phyloP scores from a whole-genome alignment of 2,888 invertebrate genomes.

The Elysia crispata region DNA sequence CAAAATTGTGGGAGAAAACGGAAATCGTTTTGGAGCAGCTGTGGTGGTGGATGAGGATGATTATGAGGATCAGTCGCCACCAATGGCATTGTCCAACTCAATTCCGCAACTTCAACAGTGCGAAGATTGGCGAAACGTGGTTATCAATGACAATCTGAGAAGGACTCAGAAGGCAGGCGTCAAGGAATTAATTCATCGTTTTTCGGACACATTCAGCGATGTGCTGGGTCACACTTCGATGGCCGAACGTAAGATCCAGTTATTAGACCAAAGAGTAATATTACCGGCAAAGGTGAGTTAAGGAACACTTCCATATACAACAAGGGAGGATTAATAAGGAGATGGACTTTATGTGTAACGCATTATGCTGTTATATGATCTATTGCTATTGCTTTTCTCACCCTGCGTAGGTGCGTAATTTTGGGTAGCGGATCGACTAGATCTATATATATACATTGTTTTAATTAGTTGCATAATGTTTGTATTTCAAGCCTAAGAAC shows the following conservation, averaged over 20 bases:
- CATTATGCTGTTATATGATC: too few relatives aligned
- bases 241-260: neutral
- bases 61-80: neutral
- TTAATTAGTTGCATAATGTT: too few relatives aligned
- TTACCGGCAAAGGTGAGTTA: neutral
- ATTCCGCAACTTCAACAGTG: neutral
- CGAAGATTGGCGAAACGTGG: neutral
- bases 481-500: too few relatives aligned
- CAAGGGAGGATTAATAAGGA: slow-evolving; percentile 13
- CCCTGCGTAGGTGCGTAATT: too few relatives aligned
- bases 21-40: neutral
- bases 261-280: neutral
- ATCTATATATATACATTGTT: too few relatives aligned
- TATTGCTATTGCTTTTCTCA: too few relatives aligned
- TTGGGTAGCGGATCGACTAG: too few relatives aligned
- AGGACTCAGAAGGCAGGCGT: too few relatives aligned
- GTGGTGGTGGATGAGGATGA: neutral
- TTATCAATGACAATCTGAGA: neutral
- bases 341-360: slow-evolving; percentile 17
- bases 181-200: too few relatives aligned
- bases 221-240: neutral
- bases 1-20: neutral
- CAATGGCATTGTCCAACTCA: neutral
- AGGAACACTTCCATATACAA: slow-evolving; percentile 6
- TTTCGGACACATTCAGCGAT: neutral